Conservation (phyloP, 2,888 invertebrate genomes). For the Ormyrus rosae region DNA sequence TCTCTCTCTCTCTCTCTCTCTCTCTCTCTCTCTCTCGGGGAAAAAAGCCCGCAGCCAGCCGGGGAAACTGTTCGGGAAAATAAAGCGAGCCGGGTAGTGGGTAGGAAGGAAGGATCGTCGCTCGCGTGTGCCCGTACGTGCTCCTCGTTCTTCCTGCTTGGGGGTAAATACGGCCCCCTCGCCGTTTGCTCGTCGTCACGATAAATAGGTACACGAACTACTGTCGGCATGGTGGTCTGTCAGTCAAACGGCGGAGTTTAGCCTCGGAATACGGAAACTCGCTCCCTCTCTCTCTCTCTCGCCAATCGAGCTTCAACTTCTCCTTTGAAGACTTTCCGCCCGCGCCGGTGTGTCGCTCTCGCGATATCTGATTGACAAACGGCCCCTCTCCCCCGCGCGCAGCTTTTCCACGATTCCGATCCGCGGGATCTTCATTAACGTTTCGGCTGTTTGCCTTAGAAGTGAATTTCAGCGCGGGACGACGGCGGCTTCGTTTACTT, state of each 20-base stretch:
- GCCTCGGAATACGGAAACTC: constrained; percentile 32
- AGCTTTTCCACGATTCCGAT: constrained; percentile 45
- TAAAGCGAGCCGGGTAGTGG: too few species aligned
- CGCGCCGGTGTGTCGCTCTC: background rate
- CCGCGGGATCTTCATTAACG: constrained; percentile 52
- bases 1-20: background rate
- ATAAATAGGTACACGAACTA: constrained; percentile 52
- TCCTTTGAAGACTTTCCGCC: constrained; percentile 44
- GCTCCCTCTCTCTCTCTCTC: background rate
- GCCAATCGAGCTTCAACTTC: constrained; percentile 6
- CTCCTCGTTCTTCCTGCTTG: too few species aligned
- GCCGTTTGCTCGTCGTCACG: constrained; percentile 24
- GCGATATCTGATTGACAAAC: constrained; percentile 52
- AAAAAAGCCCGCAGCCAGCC: too few species aligned
- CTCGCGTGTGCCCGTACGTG: too few species aligned
- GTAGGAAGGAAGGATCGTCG: too few species aligned
- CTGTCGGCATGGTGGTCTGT: constrained; percentile 36
- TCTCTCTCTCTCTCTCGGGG: too few species aligned
- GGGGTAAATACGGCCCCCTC: background rate
- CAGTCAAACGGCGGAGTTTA: constrained; percentile 44
- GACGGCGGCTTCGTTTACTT: constrained; percentile 20
- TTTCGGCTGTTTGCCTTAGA: constrained; percentile 40
- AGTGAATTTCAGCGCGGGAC: constrained; percentile 33
- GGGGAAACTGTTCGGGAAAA: too few species aligned
- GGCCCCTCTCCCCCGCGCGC: background rate